These are phyloP conservation scores for Lasioglossum calceatum DNA, from an alignment of 2,888 invertebrate genomes.

Conservation along the genomic window DNA sequence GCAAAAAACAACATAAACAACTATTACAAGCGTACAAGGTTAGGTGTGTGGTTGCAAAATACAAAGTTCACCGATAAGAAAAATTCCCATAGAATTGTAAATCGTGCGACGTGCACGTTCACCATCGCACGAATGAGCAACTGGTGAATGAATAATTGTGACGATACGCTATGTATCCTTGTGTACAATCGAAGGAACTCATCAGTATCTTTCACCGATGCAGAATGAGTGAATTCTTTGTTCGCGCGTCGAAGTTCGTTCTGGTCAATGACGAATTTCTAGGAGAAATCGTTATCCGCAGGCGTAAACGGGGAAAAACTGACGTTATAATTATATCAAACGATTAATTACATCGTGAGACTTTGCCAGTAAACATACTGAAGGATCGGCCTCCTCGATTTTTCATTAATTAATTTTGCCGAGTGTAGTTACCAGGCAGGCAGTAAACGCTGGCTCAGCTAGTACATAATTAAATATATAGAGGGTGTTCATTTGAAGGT, in stretches of 20 bases:
- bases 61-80: not conserved
- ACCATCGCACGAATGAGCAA: conserved; percentile 8
- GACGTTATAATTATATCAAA: conserved; percentile 18
- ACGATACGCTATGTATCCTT: conserved; percentile 38
- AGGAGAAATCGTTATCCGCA: conserved; percentile 40
- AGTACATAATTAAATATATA: not conserved
- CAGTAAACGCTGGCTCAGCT: not conserved
- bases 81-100: not conserved
- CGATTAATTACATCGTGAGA: conserved; percentile 34
- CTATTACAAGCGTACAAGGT: not conserved
- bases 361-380: not conserved
- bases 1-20: too few species aligned
- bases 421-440: not conserved
- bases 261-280: conserved; percentile 58
- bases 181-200: conserved; percentile 44
- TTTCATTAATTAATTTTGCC: not conserved
- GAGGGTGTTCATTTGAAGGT: too few species aligned
- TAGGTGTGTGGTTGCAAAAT: not conserved
- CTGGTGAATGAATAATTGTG: conserved; percentile 64
- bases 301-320: not conserved
- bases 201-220: conserved; percentile 41
- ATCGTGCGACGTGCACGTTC: conserved; percentile 4
- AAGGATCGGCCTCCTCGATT: conserved; percentile 1
- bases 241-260: conserved; percentile 51
- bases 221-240: conserved; percentile 68